Percentiles rank a stretch among this genome's conserved stretches.
These are phyloP conservation scores for Patella pellucida DNA, from an alignment of 2,888 invertebrate species.

Conservation along the genomic window DNA sequence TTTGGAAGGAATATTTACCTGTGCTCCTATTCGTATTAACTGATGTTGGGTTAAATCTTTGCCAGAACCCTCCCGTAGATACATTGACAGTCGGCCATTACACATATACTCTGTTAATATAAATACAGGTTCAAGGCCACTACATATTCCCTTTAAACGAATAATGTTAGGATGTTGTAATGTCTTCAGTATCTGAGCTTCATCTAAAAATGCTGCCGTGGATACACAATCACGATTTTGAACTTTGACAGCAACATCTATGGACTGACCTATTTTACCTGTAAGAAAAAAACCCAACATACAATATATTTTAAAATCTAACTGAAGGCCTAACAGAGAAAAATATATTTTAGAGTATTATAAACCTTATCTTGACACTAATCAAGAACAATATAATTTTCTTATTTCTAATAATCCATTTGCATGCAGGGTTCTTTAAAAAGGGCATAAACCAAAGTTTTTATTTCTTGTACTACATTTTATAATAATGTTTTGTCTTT, in stretches of 20 bases:
- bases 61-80: slow-evolving; percentile 77
- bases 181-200: slow-evolving; percentile 73
- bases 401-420: no score
- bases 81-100: slow-evolving; percentile 93
- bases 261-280: slow-evolving; percentile 91
- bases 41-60: slow-evolving; percentile 83
- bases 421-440: no score
- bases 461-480: no score
- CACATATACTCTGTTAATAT: slow-evolving; percentile 95
- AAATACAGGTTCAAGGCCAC: slow-evolving; percentile 87
- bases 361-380: no score
- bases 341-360: no score
- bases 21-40: slow-evolving; percentile 94
- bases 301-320: no score
- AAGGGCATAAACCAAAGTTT: no score
- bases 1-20: slow-evolving; percentile 73
- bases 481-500: no score
- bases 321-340: no score
- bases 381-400: no score
- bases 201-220: slow-evolving; percentile 95
- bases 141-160: slow-evolving; percentile 93
- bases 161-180: slow-evolving; percentile 79
- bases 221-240: slow-evolving; percentile 91
- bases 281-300: slow-evolving; percentile 26
- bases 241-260: slow-evolving; percentile 99